These are phyloP conservation scores for Sinopyrophorus schimmeli DNA, from an alignment of 2,888 invertebrate genomes.

Conservation along the genomic window DNA sequence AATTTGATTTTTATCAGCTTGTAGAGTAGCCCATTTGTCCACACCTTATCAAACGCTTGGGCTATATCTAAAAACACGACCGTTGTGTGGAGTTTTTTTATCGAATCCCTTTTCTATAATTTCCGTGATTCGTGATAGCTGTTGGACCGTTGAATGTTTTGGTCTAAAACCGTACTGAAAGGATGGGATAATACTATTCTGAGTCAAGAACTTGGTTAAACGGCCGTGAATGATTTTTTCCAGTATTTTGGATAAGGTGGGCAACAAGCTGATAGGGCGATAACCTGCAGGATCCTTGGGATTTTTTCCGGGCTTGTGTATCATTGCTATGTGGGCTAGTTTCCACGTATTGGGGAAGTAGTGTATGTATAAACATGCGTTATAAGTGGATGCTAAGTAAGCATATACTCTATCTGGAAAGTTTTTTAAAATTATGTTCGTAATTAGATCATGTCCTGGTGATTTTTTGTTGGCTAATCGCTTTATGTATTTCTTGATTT, in stretches of 20 bases:
- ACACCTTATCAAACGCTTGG: constrained; percentile 11
- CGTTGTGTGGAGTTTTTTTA: constrained; percentile 6
- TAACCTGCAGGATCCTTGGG: constrained; percentile 14
- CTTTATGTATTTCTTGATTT: constrained; percentile 12
- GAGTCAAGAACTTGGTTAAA: not conserved
- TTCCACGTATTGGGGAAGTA: constrained; percentile 11
- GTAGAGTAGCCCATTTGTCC: constrained; percentile 6
- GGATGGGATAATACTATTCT: constrained; percentile 6
- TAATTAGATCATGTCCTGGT: constrained; percentile 26
- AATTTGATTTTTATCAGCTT: constrained; percentile 2
- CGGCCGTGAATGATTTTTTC: constrained; percentile 9
- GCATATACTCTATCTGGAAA: constrained; percentile 1
- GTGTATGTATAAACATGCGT: constrained; percentile 1
- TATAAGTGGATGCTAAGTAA: constrained; percentile 1
- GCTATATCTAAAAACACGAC: constrained; percentile 1
- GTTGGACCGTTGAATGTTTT: constrained; percentile 8
- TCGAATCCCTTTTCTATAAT: constrained; percentile 12
- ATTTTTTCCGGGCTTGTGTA: constrained; percentile 19
- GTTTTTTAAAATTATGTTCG: constrained; percentile 15
- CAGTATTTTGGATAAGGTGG: constrained; percentile 21
- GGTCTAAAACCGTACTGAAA: constrained; percentile 9
- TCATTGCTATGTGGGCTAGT: not conserved
- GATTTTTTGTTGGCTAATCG: constrained; percentile 24
- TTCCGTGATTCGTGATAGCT: constrained; percentile 5
- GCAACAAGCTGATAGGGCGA: constrained; percentile 30